Evolutionary conservation across 1,140 invertebrate genomes (phyloP), one percentile per base, ranked within the genome.

Genomic region (Calycopis cecrops): DNA sequence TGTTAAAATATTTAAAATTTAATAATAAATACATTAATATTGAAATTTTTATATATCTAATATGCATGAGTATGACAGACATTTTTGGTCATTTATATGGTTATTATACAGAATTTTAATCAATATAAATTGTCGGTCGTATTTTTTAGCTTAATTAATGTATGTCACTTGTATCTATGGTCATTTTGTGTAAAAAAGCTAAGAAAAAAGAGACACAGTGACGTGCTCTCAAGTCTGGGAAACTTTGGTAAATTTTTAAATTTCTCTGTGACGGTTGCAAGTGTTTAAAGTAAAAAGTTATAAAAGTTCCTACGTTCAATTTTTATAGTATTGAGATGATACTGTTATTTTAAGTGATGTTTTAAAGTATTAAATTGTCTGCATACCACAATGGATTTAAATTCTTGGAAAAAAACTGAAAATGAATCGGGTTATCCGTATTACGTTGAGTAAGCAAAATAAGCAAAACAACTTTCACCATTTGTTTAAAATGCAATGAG

Each of bases 391-490:
- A 76, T 82, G 73, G 62, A 63, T 58, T 54, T 57, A 40, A 68
- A 52, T 48, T 69, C 62, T 54, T 88, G 81, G 78, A 84, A 76
- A 62, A 88, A 88, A 71, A 55, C 77, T 51, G 90, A 91, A 80
- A 89, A 90, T 73, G 88, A 90, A 76, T 87, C 84, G 16, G 90
- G 90, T 35, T 90, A 90, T 75, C 85, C 89, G 3, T 89, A 81
- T 74, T 91, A 90, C 68, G 69, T 90, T 35, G 86, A 88, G 90
- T 91, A 76, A 85, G 79, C 21, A 28, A 6, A n/a, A n/a, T n/a
- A n/a, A 28, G 21, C 76, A 63, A 35, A 67, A 65, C 55, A 66
- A 68, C 74, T 81, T 84, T 81, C 75, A 69, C 76, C 60, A 48
- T 47, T 38, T 51, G 14, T 54, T 10, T 48, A 3, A 28, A 49